Evolutionary conservation across 1,140 invertebrate species (phyloP).

Genomic region (Anoplolepis gracilipes): DNA sequence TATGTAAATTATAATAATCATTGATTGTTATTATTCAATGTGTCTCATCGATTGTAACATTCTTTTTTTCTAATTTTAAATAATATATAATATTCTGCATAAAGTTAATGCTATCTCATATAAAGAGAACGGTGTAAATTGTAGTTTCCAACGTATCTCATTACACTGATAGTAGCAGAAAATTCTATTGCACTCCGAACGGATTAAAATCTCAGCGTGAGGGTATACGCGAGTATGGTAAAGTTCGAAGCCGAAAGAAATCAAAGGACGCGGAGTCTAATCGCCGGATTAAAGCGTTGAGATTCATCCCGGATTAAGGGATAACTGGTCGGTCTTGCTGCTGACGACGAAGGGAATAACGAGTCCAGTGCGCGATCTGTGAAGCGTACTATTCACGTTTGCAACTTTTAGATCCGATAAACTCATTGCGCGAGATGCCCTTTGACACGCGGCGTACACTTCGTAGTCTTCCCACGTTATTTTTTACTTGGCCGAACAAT

Average conservation of each 20-base stretch:
- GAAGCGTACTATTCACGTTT: constrained; percentile 62
- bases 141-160: neutral
- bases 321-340: constrained; percentile 64
- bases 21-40: neutral
- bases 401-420: constrained; percentile 74
- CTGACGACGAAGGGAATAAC: constrained; percentile 69
- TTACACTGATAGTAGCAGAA: neutral
- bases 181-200: neutral
- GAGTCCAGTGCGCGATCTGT: constrained; percentile 54
- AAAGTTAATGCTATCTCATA: neutral
- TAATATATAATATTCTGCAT: neutral
- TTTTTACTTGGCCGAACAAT: constrained; percentile 1
- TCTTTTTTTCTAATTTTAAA: neutral
- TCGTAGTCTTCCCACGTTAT: constrained; percentile 39
- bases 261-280: constrained; percentile 70
- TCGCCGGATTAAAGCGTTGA: constrained; percentile 70
- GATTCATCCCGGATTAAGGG: constrained; percentile 71
- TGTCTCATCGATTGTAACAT: neutral
- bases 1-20: constrained; percentile 1
- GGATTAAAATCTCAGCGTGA: constrained; percentile 57
- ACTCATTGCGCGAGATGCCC: constrained; percentile 51
- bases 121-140: neutral
- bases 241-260: constrained; percentile 60
- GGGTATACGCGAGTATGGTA: constrained; percentile 12
- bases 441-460: constrained; percentile 28